phyloP scores from a whole-genome alignment of 1,140 invertebrate genomes.

The Zaprionus lachaisei region DNA sequence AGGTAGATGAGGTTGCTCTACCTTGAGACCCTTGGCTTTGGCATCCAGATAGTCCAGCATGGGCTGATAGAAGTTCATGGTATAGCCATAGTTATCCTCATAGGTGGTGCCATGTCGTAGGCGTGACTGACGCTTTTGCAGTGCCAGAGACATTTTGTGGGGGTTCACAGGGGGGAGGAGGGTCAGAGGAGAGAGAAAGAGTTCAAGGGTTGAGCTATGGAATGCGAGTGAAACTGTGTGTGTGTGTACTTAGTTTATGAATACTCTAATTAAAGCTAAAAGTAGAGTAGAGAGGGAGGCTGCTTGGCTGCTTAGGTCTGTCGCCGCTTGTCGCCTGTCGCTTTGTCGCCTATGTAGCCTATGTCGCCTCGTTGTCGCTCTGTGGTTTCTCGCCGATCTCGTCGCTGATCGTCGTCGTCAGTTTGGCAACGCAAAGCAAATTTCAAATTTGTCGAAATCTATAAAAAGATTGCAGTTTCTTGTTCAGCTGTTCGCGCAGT shows the following conservation, averaged over 20 bases:
- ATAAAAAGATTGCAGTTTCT: slow-evolving; percentile 81
- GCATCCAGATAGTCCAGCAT: slow-evolving; percentile 92
- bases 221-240: slow-evolving; percentile 6
- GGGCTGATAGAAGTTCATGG: slow-evolving; percentile 92
- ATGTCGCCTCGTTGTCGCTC: slow-evolving; percentile 31
- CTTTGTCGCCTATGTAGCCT: slow-evolving; percentile 6
- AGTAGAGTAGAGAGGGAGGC: background rate
- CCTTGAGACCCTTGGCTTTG: slow-evolving; percentile 85
- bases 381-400: background rate
- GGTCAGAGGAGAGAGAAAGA: background rate
- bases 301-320: background rate
- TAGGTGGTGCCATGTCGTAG: slow-evolving; percentile 86
- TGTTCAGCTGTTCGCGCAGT: slow-evolving; percentile 70
- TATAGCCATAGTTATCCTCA: slow-evolving; percentile 91
- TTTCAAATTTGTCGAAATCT: slow-evolving; percentile 82
- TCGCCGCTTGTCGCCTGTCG: background rate
- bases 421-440: slow-evolving; percentile 77
- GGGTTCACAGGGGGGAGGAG: background rate
- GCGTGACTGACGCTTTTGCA: slow-evolving; percentile 80
- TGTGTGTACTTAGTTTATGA: slow-evolving; percentile 50
- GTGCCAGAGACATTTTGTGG: slow-evolving; percentile 61
- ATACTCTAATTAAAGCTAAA: slow-evolving; percentile 73
- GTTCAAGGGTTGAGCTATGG: background rate
- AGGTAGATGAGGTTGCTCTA: slow-evolving; percentile 88
- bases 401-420: slow-evolving; percentile 13